Evolutionary conservation across 2,888 invertebrate species (phyloP), one percentile per base, ranked within the genome.

Genomic region (Thumatha senex): DNA sequence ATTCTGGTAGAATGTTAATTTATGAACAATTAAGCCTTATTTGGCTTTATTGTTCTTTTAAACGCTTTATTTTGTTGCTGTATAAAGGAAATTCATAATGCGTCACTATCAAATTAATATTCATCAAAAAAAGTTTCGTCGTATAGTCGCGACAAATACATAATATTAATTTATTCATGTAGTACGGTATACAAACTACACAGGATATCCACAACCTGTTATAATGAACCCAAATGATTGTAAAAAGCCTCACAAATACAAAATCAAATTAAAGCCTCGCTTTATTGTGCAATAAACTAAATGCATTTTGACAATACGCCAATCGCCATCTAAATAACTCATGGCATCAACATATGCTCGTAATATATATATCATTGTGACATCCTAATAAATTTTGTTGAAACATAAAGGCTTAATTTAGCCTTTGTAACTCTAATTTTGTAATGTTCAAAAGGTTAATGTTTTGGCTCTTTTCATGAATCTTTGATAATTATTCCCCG

Each of bases 381-480:
- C 67, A 66, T 58, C 70, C 59, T 67, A 76, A 79, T 82, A 82
- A 82, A 82, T 80, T 70, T 70, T 62, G 61, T 51, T 59, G 2
- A 56, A 73, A 65, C 74, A 76, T 77, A 74, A 78, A 74, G 70
- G 51, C 57, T 61, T 53, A 68, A 60, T 59, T 46, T 48, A 46
- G 53, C 36, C 38, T 55, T 58, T 63, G 57, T 61, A 63, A 53
- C 48, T 61, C 61, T 58, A 63, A 67, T 67, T 63, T 67, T 56
- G 51, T 63, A 51, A 63, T 63, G 56, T 47, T 36, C 13, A 14
- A 36, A 36, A 5, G 14, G 10, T 10, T 13, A 13, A 15, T 36
- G 48, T 54, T 50, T 48, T 51, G 46, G 13, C 29, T 5, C 24
- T 41, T 9, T 34, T 42, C 15, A 33, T 31, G 14, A 33, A 29